Evolutionary conservation across 2,113 vertebrate genomes (phyloP).

Genomic region (Alosa alosa): DNA sequence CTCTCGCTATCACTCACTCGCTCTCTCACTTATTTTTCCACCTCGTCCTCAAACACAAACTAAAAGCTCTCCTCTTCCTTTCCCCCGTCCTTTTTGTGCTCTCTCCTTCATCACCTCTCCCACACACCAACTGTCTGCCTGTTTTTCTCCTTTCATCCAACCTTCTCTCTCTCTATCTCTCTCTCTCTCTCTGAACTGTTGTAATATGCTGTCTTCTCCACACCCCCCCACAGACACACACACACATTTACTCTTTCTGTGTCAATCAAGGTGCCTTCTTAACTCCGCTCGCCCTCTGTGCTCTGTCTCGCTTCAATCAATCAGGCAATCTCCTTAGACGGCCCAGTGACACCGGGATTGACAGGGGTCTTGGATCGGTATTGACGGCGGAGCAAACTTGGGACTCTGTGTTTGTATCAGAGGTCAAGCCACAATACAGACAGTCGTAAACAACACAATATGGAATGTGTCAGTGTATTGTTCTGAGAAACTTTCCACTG

Average conservation of each 20-base stretch:
- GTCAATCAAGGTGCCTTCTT: constrained; percentile 68
- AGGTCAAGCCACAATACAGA: constrained; percentile 10
- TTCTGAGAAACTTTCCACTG: background rate
- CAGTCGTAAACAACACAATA: background rate
- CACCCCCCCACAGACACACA: constrained; percentile 25
- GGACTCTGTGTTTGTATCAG: constrained; percentile 16
- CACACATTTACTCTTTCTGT: constrained; percentile 50
- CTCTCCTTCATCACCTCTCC: constrained; percentile 63
- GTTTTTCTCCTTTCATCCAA: constrained; percentile 35
- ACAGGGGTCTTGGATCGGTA: constrained; percentile 62
- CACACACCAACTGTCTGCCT: constrained; percentile 71
- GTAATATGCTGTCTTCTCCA: constrained; percentile 54
- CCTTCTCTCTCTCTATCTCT: constrained; percentile 27
- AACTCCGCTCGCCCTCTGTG: constrained; percentile 59
- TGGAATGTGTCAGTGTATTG: background rate
- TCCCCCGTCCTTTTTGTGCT: constrained; percentile 42
- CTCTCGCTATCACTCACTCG: background rate
- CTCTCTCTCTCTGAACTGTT: constrained; percentile 57
- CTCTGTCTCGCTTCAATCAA: constrained; percentile 66
- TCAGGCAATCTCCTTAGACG: constrained; percentile 59
- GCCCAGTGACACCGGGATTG: constrained; percentile 62
- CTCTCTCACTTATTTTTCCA: constrained; percentile 53
- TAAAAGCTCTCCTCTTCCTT: constrained; percentile 45
- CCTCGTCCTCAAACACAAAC: constrained; percentile 38
- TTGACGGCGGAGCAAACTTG: constrained; percentile 49